Evolutionary conservation across 2,888 invertebrate genomes (phyloP), one percentile per base, ranked within the genome.

Genomic region (Melieria omissa): DNA sequence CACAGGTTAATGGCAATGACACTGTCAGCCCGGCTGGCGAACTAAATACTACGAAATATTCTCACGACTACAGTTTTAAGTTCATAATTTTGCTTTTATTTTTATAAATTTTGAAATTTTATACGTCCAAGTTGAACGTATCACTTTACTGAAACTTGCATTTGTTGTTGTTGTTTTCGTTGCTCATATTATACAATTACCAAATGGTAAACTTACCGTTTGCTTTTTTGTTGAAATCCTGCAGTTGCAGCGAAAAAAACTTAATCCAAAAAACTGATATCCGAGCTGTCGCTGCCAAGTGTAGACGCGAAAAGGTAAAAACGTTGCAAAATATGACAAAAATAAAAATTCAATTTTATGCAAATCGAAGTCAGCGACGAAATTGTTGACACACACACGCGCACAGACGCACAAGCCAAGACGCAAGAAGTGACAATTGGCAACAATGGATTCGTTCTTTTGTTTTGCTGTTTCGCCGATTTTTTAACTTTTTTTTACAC

Each of bases 221-320:
- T 29, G 29, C 29, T 29, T 29, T 29, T 2, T 29, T 29, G 29
- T 29, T 29, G 29, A 29, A 29, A 29, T 29, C 29, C 29, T 29
- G 29, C 29, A 29, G 29, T 3, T 29, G 44, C 45, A 44, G 52
- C 14, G 14, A 14, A 52, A 52, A 52, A 52, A 52, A 52, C 52
- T 29, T 29, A 29, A 29, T 29, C 29, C 29, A 29, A 29, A 29
- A 9, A 52, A 52, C 6, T 52, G 52, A 52, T 52, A 52, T 52
- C 52, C 6, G 52, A 47, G 14, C n/a, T 7, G 5, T 16, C 9
- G 54, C 41, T 69, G 68, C 69, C 62, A 69, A 69, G 29, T 16
- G 52, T 63, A 63, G 14, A 62, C 54, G 62, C 14, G 54, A 68
- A 62, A 62, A 46, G 44, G 16, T 45, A 44, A n/a, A 62, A 69